Evolutionary conservation across 2,113 vertebrate species (phyloP), one percentile per base, ranked within the genome.

Genomic region (Rhabdornis inornatus): DNA sequence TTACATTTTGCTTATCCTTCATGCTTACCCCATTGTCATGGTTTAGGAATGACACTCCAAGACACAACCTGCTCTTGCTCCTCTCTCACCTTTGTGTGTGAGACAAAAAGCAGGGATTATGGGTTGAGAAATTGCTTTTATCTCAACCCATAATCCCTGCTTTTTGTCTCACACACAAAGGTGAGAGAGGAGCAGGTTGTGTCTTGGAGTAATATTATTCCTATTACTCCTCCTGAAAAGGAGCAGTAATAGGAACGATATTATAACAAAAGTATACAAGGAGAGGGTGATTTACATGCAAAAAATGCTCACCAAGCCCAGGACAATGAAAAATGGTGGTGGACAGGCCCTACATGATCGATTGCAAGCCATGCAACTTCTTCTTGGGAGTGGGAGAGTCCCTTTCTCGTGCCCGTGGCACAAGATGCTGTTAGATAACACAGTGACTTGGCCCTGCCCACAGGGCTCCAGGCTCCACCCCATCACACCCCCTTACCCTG

Each of bases 381-480:
- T 57, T 65, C 22, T 44, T 37, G 27, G 22, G 18, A 42, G 31
- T 52, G 33, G 22, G 31, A 68, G 18, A 60, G 45, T 44, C 27
- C 18, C 33, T 68, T 23, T 53, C 23, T 52, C 72, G 22, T 37
- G 17, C 22, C 27, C 12, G 5, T 77, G 45, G 8, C 14, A 28
- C 8, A 33, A 22, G 37, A 17, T 68, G 25, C 13, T 31, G 6
- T 25, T 4, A 7, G n/a, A 4, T 35, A 22, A 27, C 25, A 17
- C 24, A 21, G 0, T 37, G 22, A 37, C 45, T 52, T 44, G 53
- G 37, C 31, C 2, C 0, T 68, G 53, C 25, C 52, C 83, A 35
- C 21, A 14, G 0, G 3, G 17, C 37, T 44, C 21, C 37, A 35
- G 20, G 45, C 45, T 61, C 31, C 2, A 2, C 5, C 8, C 20